Evolutionary conservation across 2,888 invertebrate species (phyloP).

Genomic region (Ormyrus labotus): DNA sequence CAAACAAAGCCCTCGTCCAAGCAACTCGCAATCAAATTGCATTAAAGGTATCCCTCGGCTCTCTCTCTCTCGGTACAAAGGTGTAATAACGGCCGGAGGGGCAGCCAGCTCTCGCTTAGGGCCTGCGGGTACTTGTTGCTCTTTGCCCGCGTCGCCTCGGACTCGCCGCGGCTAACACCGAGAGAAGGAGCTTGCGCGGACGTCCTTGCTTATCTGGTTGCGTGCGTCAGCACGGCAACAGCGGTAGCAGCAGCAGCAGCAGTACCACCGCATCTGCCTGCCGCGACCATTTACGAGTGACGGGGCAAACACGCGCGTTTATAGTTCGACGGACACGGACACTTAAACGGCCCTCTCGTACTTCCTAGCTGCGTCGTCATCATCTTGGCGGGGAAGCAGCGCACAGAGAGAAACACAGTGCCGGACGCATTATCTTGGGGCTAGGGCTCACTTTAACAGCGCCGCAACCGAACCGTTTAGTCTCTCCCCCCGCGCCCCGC

Average conservation of each 20-base stretch:
- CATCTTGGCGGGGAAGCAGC: background rate
- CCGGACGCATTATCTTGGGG: conserved; percentile 23
- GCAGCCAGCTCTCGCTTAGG: background rate
- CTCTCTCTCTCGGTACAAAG: conserved; percentile 3
- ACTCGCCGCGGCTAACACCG: too few relatives aligned
- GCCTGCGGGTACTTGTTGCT: conserved; percentile 52
- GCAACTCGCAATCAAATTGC: too few relatives aligned
- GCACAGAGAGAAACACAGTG: background rate
- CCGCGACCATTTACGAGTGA: conserved; percentile 39
- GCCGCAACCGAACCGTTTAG: conserved; percentile 20
- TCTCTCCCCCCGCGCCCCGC: background rate
- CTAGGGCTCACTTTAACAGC: background rate
- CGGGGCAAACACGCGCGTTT: conserved; percentile 33
- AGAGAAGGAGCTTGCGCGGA: too few relatives aligned
- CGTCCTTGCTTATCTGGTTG: too few relatives aligned
- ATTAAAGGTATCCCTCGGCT: background rate
- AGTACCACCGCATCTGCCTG: background rate
- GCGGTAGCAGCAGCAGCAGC: too few relatives aligned
- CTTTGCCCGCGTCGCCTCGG: background rate
- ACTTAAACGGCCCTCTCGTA: conserved; percentile 27
- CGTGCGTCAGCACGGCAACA: too few relatives aligned
- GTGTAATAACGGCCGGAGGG: background rate
- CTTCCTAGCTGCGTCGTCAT: conserved; percentile 4
- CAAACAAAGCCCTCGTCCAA: too few relatives aligned
- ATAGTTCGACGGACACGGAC: conserved; percentile 12